Evolutionary conservation across 1,140 invertebrate genomes (phyloP).

Genomic region (Pogonognathellus flavescens): DNA sequence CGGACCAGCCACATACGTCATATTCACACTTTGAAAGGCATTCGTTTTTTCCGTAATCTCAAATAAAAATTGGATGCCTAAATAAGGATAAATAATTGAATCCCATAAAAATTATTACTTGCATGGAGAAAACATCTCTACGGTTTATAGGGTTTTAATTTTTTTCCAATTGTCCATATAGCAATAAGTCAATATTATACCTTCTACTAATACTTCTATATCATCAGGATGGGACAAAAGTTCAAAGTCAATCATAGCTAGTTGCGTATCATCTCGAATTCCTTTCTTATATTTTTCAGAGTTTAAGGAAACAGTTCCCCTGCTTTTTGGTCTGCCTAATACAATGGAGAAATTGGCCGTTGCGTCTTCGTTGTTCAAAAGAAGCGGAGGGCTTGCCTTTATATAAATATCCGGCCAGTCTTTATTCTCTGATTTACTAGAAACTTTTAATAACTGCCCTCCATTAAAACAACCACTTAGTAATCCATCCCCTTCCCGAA

Average conservation of each 20-base stretch:
- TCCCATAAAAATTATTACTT: too few species aligned
- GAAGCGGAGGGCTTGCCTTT: too few species aligned
- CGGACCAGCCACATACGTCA: too few species aligned
- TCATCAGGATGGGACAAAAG: neutral
- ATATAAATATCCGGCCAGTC: slow-evolving; percentile 2
- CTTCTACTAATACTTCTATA: neutral
- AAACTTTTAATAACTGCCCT: neutral
- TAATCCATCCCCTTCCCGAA: neutral
- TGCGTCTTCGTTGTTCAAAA: neutral
- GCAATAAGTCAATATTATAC: neutral
- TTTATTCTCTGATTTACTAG: neutral
- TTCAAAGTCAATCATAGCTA: slow-evolving; percentile 40
- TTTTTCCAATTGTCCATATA: too few species aligned
- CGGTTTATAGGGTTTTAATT: too few species aligned
- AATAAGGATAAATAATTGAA: too few species aligned
- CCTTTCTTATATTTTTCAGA: neutral
- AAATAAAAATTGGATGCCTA: too few species aligned
- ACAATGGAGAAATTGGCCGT: neutral
- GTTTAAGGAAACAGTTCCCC: neutral
- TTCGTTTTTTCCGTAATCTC: too few species aligned
- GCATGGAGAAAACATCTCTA: too few species aligned
- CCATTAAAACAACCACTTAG: neutral
- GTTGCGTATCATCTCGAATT: neutral
- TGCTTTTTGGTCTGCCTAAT: neutral
- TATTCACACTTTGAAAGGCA: too few species aligned